Conservation (phyloP, 2,113 vertebrate genomes). For the Brachyhypopomus occidentalis region DNA sequence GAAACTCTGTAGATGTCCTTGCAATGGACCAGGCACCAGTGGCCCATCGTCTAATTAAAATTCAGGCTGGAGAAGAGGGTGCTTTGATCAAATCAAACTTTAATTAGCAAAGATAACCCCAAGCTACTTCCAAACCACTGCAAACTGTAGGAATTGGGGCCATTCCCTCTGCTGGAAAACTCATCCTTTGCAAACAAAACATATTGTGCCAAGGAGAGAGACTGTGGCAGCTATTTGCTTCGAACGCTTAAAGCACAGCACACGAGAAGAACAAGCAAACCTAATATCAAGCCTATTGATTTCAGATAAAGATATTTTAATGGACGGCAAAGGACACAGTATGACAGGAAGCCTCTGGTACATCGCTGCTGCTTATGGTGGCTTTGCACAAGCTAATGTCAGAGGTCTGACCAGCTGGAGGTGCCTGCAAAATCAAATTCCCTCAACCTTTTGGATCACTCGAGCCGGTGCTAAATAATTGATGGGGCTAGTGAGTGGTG, state of each 20-base stretch:
- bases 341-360: conserved; percentile 31
- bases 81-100: conserved; percentile 60
- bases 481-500: conserved; percentile 58
- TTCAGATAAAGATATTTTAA: conserved; percentile 12
- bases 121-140: conserved; percentile 51
- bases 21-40: conserved; percentile 53
- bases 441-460: conserved; percentile 57
- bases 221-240: not conserved
- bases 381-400: conserved; percentile 51
- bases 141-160: conserved; percentile 41
- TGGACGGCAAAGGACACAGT: conserved; percentile 5
- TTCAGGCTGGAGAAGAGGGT: conserved; percentile 49
- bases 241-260: not conserved
- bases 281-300: conserved; percentile 23
- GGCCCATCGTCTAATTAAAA: conserved; percentile 59
- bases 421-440: conserved; percentile 58
- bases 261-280: conserved; percentile 2
- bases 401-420: conserved; percentile 59
- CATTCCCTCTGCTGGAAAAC: conserved; percentile 40
- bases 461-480: conserved; percentile 62
- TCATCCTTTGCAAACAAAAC: conserved; percentile 24
- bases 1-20: conserved; percentile 59
- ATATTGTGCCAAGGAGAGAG: not conserved
- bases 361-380: conserved; percentile 46
- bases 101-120: conserved; percentile 58